Evolutionary conservation across 2,888 invertebrate genomes (phyloP).

Genomic region (Caenorhabditis drosophilae): DNA sequence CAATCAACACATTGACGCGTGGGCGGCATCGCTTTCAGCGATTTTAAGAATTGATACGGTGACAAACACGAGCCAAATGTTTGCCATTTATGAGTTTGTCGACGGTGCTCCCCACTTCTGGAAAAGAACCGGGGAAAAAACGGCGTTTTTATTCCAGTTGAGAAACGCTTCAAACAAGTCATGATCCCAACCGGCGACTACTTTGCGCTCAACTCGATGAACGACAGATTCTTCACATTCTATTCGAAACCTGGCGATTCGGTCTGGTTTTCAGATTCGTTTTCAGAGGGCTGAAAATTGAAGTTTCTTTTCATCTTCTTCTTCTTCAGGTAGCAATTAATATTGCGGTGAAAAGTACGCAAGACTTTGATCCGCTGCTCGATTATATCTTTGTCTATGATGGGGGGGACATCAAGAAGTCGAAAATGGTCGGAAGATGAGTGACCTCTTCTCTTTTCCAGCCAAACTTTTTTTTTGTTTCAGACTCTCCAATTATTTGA

Average conservation of each 20-base stretch:
- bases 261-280: too few species aligned
- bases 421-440: constrained; percentile 13
- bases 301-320: too few species aligned
- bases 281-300: too few species aligned
- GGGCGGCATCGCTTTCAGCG: constrained; percentile 13
- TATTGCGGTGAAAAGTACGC: constrained; percentile 26
- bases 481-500: constrained; percentile 12
- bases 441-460: too few species aligned
- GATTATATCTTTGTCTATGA: constrained; percentile 29
- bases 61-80: constrained; percentile 26
- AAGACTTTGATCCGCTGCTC: constrained; percentile 19
- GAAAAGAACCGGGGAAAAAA: too few species aligned
- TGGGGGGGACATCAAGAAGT: constrained; percentile 15
- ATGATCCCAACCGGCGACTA: constrained; percentile 20
- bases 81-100: constrained; percentile 33
- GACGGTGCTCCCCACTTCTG: too few species aligned
- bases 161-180: constrained; percentile 19
- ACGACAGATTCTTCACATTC: constrained; percentile 16
- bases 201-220: constrained; percentile 19
- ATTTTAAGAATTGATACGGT: constrained; percentile 13
- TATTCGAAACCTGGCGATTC: too few species aligned
- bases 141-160: too few species aligned
- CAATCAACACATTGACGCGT: constrained; percentile 30
- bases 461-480: too few species aligned
- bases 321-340: constrained; percentile 10